These are phyloP conservation scores for Odocoileus virginianus DNA, from an alignment of 2,113 vertebrate species.

Conservation along the genomic window DNA sequence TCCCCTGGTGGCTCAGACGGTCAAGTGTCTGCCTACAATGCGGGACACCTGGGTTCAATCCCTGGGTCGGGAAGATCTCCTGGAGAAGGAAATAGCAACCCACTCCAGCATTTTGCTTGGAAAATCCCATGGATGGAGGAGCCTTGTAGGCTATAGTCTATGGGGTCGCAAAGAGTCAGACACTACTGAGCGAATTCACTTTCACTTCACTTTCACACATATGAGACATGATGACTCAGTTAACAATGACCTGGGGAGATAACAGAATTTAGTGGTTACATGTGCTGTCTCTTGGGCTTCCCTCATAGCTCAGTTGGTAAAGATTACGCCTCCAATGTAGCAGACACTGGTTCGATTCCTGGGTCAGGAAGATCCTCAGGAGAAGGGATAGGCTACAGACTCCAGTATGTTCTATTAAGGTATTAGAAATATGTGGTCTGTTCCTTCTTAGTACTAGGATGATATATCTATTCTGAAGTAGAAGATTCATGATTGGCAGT, in stretches of 20 bases:
- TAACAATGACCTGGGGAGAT: not conserved
- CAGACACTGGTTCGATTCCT: not conserved
- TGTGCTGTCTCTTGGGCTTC: not conserved
- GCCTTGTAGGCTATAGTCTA: not conserved
- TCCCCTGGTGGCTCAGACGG: not conserved
- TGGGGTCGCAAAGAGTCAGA: not conserved
- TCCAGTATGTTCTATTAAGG: not conserved
- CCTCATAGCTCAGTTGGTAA: not conserved
- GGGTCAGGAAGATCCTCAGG: not conserved
- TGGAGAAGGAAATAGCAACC: not conserved
- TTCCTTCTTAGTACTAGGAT: conserved; percentile 9
- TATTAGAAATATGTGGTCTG: not conserved
- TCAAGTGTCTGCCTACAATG: not conserved
- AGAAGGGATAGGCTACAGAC: not conserved
- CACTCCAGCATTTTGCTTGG: not conserved
- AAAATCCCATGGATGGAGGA: not conserved
- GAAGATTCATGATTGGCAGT: not conserved
- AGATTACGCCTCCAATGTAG: not conserved
- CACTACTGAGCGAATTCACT: fast-evolving
- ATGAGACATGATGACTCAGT: not conserved
- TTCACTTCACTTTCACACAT: not conserved
- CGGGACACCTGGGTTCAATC: not conserved
- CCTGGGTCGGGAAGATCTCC: not conserved
- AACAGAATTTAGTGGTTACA: not conserved
- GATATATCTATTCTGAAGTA: not conserved